phyloP scores from a whole-genome alignment of 2,888 invertebrate species.

The Agonopterix subpropinquella region DNA sequence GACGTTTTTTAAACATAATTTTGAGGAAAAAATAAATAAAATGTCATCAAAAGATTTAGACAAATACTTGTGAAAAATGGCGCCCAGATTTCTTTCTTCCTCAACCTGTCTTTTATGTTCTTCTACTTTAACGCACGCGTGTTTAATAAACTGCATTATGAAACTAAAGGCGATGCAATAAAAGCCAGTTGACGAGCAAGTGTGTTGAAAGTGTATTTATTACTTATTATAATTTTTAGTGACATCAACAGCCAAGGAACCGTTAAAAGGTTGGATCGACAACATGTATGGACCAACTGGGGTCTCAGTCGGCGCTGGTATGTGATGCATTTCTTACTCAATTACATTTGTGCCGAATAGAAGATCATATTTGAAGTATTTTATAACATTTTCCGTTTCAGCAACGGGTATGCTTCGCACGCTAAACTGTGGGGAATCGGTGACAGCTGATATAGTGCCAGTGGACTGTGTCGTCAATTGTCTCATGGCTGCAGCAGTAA shows the following conservation, averaged over 20 bases:
- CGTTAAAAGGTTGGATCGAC: constrained; percentile 84
- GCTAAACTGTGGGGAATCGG: constrained; percentile 74
- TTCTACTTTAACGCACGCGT: too few relatives aligned
- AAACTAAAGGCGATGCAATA: too few relatives aligned
- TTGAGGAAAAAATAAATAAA: too few relatives aligned
- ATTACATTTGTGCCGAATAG: too few relatives aligned
- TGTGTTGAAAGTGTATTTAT: not conserved
- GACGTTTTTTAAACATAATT: too few relatives aligned
- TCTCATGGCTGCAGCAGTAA: constrained; percentile 79
- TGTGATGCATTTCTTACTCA: constrained; percentile 8
- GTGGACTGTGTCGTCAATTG: constrained; percentile 83
- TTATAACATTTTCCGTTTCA: constrained; percentile 19
- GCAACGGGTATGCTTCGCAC: constrained; percentile 81
- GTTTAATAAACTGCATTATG: too few relatives aligned
- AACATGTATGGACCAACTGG: constrained; percentile 87
- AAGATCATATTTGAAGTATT: not conserved
- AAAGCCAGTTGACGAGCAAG: too few relatives aligned
- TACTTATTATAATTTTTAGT: constrained; percentile 50
- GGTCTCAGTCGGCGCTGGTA: constrained; percentile 73
- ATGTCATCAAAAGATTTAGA: too few relatives aligned
- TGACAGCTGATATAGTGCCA: constrained; percentile 84
- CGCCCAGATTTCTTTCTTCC: too few relatives aligned
- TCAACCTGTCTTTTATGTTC: too few relatives aligned
- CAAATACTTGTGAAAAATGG: too few relatives aligned
- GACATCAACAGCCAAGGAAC: constrained; percentile 76